phyloP scores from a whole-genome alignment of 2,797 vertebrate species.

The Takifugu rubripes region DNA sequence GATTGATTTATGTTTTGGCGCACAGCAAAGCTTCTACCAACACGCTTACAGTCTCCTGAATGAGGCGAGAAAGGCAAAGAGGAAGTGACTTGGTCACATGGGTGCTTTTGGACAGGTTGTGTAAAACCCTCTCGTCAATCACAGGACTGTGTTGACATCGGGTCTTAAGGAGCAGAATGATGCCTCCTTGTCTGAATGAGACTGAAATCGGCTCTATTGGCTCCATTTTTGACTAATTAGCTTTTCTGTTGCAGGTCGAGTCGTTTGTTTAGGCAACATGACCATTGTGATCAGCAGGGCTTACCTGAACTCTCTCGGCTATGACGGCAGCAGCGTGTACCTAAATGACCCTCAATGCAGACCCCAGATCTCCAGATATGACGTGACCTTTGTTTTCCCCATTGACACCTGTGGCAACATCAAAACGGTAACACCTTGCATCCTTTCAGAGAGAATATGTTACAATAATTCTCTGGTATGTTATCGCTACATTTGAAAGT shows the following conservation, averaged over 20 bases:
- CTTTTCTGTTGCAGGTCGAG: slow-evolving; percentile 51
- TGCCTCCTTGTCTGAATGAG: too few relatives aligned
- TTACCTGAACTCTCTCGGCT: slow-evolving; percentile 79
- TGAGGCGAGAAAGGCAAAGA: too few relatives aligned
- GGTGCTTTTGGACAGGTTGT: too few relatives aligned
- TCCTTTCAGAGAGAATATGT: too few relatives aligned
- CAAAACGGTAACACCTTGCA: slow-evolving; percentile 61
- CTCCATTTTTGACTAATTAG: not conserved
- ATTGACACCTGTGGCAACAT: slow-evolving; percentile 78
- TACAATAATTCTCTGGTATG: not conserved
- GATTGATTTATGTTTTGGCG: too few relatives aligned
- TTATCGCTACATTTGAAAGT: not conserved
- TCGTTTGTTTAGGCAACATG: slow-evolving; percentile 84
- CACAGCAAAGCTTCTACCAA: too few relatives aligned
- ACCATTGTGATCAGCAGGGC: slow-evolving; percentile 68
- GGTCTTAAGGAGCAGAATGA: too few relatives aligned
- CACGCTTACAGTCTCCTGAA: too few relatives aligned
- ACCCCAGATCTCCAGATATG: slow-evolving; percentile 42
- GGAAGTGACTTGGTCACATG: too few relatives aligned
- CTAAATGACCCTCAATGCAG: slow-evolving; percentile 67
- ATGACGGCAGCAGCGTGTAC: slow-evolving; percentile 59
- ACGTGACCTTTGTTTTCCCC: slow-evolving; percentile 82
- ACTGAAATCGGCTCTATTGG: too few relatives aligned
- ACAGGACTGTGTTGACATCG: too few relatives aligned
- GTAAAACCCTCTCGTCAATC: too few relatives aligned